phyloP scores from a whole-genome alignment of 2,888 invertebrate genomes.

The Ichneumon xanthorius region DNA sequence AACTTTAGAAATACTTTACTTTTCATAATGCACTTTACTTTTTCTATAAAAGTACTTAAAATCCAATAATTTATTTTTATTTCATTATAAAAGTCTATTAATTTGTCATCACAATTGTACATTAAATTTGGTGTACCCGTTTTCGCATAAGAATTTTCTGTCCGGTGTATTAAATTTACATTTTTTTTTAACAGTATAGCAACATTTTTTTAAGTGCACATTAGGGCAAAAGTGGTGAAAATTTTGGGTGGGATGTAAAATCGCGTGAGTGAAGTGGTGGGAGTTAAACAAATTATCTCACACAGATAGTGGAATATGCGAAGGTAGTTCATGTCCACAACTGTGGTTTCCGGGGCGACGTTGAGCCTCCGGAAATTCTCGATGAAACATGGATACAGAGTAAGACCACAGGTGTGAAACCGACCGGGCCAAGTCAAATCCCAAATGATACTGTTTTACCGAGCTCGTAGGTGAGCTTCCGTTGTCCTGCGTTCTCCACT shows the following conservation, averaged over 20 bases:
- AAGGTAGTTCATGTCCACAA: not conserved
- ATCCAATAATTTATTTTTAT: no score
- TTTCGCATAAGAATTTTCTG: no score
- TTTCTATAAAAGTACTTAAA: no score
- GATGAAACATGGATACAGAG: not conserved
- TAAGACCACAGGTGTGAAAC: not conserved
- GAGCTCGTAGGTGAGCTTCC: not conserved
- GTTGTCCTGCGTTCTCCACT: conserved; percentile 4
- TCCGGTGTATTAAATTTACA: no score
- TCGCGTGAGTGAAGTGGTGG: not conserved
- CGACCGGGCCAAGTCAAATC: conserved; percentile 12
- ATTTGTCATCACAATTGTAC: no score
- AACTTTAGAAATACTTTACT: no score
- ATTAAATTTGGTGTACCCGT: no score
- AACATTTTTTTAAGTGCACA: no score
- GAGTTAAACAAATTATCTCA: not conserved
- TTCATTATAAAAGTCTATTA: no score
- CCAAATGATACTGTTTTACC: conserved; percentile 1
- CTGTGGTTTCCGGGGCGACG: not conserved
- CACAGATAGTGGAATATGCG: not conserved
- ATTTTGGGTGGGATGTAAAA: not conserved
- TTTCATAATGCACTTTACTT: no score
- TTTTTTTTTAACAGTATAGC: no score
- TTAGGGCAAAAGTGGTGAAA: not conserved
- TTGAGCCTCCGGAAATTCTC: conserved; percentile 4